Percentiles rank a stretch among this genome's conserved stretches.
These are phyloP conservation scores for Scytalopus superciliaris DNA, from an alignment of 2,113 vertebrate species.

Conservation along the genomic window DNA sequence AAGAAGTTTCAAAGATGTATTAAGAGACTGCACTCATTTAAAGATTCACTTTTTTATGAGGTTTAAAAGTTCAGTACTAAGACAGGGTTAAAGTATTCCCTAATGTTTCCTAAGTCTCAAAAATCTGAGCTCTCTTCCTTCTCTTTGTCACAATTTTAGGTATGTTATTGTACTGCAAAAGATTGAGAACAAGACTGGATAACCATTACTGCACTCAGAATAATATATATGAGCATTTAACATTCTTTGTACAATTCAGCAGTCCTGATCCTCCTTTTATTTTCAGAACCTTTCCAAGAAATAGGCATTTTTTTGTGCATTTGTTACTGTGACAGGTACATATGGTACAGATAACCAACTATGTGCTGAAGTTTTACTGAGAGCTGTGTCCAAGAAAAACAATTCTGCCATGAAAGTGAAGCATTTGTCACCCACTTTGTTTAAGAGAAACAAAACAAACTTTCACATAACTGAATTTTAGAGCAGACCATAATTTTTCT, in stretches of 20 bases:
- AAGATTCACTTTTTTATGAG: neutral
- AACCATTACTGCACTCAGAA: neutral
- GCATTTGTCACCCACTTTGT: neutral
- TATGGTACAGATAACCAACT: neutral
- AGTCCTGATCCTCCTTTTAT: neutral
- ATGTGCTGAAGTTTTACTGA: neutral
- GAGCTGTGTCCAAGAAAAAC: neutral
- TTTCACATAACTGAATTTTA: neutral
- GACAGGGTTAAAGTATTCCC: neutral
- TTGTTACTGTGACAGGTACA: neutral
- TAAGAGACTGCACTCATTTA: neutral
- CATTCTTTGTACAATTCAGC: neutral
- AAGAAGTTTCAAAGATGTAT: neutral
- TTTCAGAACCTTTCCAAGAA: neutral
- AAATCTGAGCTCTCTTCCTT: neutral
- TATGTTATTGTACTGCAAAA: neutral
- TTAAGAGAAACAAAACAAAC: neutral
- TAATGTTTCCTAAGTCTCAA: neutral
- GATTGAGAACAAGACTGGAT: neutral
- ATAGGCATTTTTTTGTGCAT: neutral
- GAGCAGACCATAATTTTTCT: neutral
- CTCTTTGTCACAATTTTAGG: neutral
- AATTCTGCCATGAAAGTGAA: too few relatives aligned
- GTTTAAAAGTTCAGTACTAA: neutral
- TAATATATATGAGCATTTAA: neutral